Conservation (phyloP, 2,113 vertebrate species). For the Plotosus lineatus region DNA sequence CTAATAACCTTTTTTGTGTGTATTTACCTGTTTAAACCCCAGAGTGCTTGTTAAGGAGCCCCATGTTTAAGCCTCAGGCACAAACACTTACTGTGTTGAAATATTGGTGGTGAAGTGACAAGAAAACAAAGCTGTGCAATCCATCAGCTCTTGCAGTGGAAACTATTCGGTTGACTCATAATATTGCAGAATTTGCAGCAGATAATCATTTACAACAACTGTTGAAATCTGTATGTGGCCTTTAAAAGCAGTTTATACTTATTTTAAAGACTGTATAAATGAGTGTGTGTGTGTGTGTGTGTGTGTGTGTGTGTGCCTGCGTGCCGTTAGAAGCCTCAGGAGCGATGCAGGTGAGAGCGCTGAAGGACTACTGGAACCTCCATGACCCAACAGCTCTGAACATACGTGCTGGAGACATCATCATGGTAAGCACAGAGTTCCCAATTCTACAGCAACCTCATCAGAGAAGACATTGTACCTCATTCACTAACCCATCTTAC, state of each 20-base stretch:
- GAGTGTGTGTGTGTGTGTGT: not conserved
- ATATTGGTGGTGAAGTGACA: constrained; percentile 9
- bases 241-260: not conserved
- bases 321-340: constrained; percentile 84
- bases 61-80: not conserved
- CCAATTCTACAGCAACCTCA: not conserved
- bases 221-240: not conserved
- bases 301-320: constrained; percentile 5
- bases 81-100: constrained; percentile 1
- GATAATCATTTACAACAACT: not conserved
- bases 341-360: constrained; percentile 89
- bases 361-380: constrained; percentile 97
- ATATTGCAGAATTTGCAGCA: not conserved
- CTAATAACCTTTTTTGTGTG: not conserved
- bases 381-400: constrained; percentile 95
- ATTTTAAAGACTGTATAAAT: not conserved
- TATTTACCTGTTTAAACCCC: not conserved
- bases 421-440: constrained; percentile 76
- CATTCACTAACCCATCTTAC: no score
- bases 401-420: constrained; percentile 87
- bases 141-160: not conserved
- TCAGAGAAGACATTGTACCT: not conserved
- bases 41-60: not conserved
- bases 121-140: not conserved
- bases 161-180: not conserved